Evolutionary conservation across 2,113 vertebrate species (phyloP).

Genomic region (Sprattus sprattus): DNA sequence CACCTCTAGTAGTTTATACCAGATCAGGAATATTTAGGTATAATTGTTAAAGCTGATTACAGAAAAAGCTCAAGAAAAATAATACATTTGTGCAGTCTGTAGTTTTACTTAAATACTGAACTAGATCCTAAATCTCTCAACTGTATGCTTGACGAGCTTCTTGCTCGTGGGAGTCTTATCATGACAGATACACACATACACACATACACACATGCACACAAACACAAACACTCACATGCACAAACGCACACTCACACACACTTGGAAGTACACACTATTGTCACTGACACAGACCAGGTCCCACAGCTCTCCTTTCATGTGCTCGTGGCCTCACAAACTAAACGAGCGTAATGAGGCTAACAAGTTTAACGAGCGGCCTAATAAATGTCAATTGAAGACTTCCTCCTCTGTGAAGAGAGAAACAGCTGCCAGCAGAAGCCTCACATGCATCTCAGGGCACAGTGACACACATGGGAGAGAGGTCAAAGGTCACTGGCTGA

Average conservation of each 20-base stretch:
- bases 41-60: too few relatives aligned
- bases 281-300: slow-evolving; percentile 42
- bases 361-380: slow-evolving; percentile 36
- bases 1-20: neutral
- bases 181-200: neutral
- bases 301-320: slow-evolving; percentile 42
- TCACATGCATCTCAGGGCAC: neutral
- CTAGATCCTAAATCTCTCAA: neutral
- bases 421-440: neutral
- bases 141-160: neutral
- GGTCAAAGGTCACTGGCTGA: neutral
- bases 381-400: slow-evolving; percentile 46
- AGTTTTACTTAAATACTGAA: neutral
- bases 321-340: slow-evolving; percentile 9
- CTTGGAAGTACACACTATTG: slow-evolving; percentile 17
- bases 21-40: neutral
- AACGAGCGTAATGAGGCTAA: neutral
- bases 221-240: neutral
- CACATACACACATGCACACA: neutral
- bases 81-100: too few relatives aligned
- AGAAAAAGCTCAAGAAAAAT: too few relatives aligned
- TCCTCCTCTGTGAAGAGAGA: slow-evolving; percentile 24
- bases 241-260: neutral
- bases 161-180: neutral
- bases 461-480: neutral